Evolutionary conservation across 2,888 invertebrate species (phyloP).

Genomic region (Pristionchus fissidentatus): DNA sequence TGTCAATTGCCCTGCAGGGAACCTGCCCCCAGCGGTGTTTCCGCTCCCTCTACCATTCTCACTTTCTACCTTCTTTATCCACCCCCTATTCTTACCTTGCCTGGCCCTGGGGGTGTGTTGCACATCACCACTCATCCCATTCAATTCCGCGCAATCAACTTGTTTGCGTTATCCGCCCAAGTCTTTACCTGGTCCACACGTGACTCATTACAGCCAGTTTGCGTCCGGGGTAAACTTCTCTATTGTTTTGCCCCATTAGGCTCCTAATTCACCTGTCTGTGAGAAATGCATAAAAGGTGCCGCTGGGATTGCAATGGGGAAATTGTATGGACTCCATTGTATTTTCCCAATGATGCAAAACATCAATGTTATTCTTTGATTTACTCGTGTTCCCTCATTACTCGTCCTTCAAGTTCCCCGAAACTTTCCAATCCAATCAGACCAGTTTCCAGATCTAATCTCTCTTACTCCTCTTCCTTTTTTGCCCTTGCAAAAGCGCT

Average conservation of each 20-base stretch:
- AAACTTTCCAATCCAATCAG: slow-evolving; percentile 23
- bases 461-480: slow-evolving; percentile 15
- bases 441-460: slow-evolving; percentile 25
- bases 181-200: background rate
- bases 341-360: too few species aligned
- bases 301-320: too few species aligned
- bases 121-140: background rate
- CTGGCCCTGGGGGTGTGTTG: background rate
- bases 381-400: background rate
- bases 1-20: slow-evolving; percentile 13
- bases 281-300: too few species aligned
- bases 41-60: slow-evolving; percentile 9
- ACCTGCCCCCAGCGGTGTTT: background rate
- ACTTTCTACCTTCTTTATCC: slow-evolving; percentile 29
- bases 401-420: background rate
- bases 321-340: too few species aligned
- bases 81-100: slow-evolving; percentile 33
- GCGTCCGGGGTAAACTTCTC: too few species aligned
- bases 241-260: too few species aligned
- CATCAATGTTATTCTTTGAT: too few species aligned
- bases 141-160: background rate
- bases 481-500: slow-evolving; percentile 4
- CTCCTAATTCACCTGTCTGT: too few species aligned
- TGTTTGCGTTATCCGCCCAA: background rate
- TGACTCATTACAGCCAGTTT: too few species aligned